Evolutionary conservation across 2,888 invertebrate species (phyloP).

Genomic region (Brenthis hecate): DNA sequence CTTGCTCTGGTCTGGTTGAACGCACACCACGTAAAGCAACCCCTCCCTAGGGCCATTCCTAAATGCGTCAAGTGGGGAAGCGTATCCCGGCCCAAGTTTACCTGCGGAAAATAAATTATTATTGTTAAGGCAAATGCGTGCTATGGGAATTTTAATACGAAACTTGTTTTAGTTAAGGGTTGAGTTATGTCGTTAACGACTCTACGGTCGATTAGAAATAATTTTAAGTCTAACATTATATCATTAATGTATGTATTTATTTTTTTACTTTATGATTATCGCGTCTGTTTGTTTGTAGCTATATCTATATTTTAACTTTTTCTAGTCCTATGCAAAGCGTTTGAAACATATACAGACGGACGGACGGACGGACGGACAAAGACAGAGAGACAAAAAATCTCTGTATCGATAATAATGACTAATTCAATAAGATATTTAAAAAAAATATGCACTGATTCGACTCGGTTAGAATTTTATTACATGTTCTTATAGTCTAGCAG

Average conservation of each 20-base stretch:
- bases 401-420: no score
- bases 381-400: no score
- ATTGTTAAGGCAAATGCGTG: conserved; percentile 32
- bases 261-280: no score
- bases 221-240: neutral
- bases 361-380: no score
- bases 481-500: no score
- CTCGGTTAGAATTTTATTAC: no score
- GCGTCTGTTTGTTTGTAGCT: no score
- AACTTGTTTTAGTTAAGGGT: conserved; percentile 26
- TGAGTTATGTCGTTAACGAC: conserved; percentile 10
- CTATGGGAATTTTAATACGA: conserved; percentile 31
- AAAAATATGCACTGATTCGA: no score
- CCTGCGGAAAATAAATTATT: conserved; percentile 51
- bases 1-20: conserved; percentile 88
- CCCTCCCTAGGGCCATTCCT: conserved; percentile 91
- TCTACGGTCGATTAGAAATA: neutral
- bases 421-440: no score
- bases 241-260: neutral
- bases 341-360: no score
- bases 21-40: conserved; percentile 94
- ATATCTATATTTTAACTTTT: no score
- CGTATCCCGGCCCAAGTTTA: conserved; percentile 86
- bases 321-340: no score
- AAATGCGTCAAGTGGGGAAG: conserved; percentile 91